Percentiles rank a stretch among this genome's conserved stretches.
Evolutionary conservation across 2,888 invertebrate species (phyloP).

Genomic region (Smittia aterrima): DNA sequence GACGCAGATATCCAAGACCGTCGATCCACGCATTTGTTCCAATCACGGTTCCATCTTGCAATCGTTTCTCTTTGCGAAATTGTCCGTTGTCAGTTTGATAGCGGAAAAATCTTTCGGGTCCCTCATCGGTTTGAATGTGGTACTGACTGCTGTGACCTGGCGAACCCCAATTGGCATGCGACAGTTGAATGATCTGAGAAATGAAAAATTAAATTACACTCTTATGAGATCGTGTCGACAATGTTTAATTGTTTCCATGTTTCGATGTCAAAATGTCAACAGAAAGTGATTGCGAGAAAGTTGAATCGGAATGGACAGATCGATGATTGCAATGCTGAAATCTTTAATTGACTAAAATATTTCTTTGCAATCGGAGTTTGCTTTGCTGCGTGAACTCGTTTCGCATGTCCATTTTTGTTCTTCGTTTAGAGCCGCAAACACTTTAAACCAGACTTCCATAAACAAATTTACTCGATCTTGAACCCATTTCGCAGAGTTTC

Average conservation of each 20-base stretch:
- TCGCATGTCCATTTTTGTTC: not conserved
- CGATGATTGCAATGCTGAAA: not conserved
- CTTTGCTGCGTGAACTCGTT: not conserved
- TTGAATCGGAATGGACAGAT: too few species aligned
- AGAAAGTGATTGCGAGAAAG: not conserved
- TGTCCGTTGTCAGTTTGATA: slow-evolving; percentile 88
- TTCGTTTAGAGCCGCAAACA: not conserved
- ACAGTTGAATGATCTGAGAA: slow-evolving; percentile 29
- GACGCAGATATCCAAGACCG: slow-evolving; percentile 73
- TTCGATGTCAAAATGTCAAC: not conserved
- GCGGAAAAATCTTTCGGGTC: slow-evolving; percentile 85
- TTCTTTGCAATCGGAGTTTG: not conserved
- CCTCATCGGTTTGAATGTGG: slow-evolving; percentile 90
- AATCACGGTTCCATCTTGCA: slow-evolving; percentile 83
- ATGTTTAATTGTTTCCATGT: not conserved
- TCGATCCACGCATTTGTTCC: slow-evolving; percentile 80
- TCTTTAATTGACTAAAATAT: not conserved
- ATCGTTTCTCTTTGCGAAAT: slow-evolving; percentile 81
- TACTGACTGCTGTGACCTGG: slow-evolving; percentile 61
- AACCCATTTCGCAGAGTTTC: not conserved
- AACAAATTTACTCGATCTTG: not conserved
- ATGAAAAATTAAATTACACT: not conserved
- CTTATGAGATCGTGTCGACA: not conserved
- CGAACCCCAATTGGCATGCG: slow-evolving; percentile 49
- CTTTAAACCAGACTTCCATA: not conserved